Evolutionary conservation across 2,888 invertebrate species (phyloP), one percentile per base, ranked within the genome.

Genomic region (Campoletis raptor): DNA sequence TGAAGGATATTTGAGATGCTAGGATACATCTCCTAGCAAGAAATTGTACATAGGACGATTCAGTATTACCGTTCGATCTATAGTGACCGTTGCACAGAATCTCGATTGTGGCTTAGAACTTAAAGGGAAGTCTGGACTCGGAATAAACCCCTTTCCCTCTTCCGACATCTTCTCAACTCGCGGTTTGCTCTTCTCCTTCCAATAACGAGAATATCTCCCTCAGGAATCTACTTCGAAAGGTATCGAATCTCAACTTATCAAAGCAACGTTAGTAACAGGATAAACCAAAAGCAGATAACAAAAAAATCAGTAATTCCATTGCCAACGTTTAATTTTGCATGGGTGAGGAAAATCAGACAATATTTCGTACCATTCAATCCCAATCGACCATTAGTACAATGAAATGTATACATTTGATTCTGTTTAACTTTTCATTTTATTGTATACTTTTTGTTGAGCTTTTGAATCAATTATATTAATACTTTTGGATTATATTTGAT

Each of bases 191-290:
- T 30, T 61, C 61, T 57, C 24, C 45, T 12, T 42, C 30, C 4
- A 18, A 18, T 10, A 21, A 45, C 66, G 36, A 15, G 57, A 77
- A 77, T 81, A 76, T 85, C 80, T 80, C 67, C 67, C 82, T 69
- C 69, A 61, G 80, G 81, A 83, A 64, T 79, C 40, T 57, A 9
- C n/a, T 9, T 42, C 45, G 5, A 9, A 36, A 72, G 30, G 12
- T 61, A 80, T 72, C 61, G 57, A 72, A 42, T 61, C 64, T 80
- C 10, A 45, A 45, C 70, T 80, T 64, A 72, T 64, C 48, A 42
- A 37, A 61, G 45, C 21, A 48, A 45, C 21, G 48, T 40, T 40
- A 73, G 70, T 48, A 54, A 12, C 52, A 8, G n/a, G 30, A 61
- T 30, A 15, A 54, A 61, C 15, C 30, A 7, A 30, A 2, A 30